phyloP scores from a whole-genome alignment of 2,888 invertebrate species.

The Theristus sp. region DNA sequence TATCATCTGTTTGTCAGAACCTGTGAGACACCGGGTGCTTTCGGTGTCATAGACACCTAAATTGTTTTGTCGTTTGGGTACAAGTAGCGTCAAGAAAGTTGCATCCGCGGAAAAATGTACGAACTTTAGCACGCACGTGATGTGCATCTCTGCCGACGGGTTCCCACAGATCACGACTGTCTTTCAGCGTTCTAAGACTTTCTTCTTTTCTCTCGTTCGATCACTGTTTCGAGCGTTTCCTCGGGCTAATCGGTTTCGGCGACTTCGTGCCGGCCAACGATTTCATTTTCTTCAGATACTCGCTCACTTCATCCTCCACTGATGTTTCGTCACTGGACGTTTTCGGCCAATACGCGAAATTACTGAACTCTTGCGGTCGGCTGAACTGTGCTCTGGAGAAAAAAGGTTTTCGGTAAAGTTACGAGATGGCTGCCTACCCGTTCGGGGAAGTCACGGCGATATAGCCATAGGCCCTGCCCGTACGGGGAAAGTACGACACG shows the following conservation, averaged over 20 bases:
- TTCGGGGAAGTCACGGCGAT: too few species aligned
- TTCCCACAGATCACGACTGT: too few species aligned
- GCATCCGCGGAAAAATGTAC: too few species aligned
- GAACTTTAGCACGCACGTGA: too few species aligned
- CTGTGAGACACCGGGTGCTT: too few species aligned
- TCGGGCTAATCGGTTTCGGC: neutral
- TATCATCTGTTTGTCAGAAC: too few species aligned
- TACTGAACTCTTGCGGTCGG: constrained; percentile 45
- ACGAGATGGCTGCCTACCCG: neutral
- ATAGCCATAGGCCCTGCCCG: neutral
- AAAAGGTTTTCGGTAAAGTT: neutral
- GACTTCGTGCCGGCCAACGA: too few species aligned
- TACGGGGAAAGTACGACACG: neutral
- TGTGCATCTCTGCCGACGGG: too few species aligned
- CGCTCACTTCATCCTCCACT: neutral
- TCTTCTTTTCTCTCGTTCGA: neutral
- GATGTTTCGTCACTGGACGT: neutral
- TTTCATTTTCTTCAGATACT: neutral
- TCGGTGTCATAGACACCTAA: too few species aligned
- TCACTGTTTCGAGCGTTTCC: neutral
- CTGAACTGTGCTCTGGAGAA: constrained; percentile 34
- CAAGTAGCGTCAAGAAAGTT: too few species aligned
- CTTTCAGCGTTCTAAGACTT: neutral
- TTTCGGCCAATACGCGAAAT: constrained; percentile 81
- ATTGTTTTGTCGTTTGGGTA: too few species aligned